Evolutionary conservation across 2,797 vertebrate genomes (phyloP), one percentile per base, ranked within the genome.

Genomic region (Trematomus bernacchii): DNA sequence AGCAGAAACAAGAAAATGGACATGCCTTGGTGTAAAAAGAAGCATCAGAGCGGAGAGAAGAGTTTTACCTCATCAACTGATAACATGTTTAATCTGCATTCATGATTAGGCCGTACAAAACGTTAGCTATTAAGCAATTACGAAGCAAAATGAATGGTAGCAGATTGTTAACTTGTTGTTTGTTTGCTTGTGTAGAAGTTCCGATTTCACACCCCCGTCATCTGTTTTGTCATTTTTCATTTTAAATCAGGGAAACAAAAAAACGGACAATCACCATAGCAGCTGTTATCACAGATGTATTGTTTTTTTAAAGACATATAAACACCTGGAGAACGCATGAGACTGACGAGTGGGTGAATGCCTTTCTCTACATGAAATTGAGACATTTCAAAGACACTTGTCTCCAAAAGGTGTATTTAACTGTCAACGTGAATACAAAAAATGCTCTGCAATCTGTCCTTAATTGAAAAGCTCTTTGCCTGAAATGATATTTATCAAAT

Each of bases 381-480:
- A 84, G 62, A 68, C 50, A 47, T 86, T 70, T 73, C 62, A 76
- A 71, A 47, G 81, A 87, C 80, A 73, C 59, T 73, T 66, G 77
- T 84, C 66, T 71, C 60, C 73, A 76, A 64, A 70, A 80, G 58
- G 53, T 85, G 80, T 58, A 73, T 53, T 89, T 84, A 79, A 52
- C 64, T 84, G 71, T 87, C 78, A 80, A 72, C 78, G 54, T 55
- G 46, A 64, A 30, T 47, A 69, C 66, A 65, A 73, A 44, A 69
- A 21, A 7, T 57, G 47, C 69, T 71, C 66, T 61, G 71, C 79
- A 82, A 74, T 84, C 78, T n/a, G 52, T 73, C 47, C 71, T 88
- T 93, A 90, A 93, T 87, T 92, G 87, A 92, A 92, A 93, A 90
- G 88, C 89, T 89, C 73, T 92, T 90, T 86, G 80, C 75, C 61